Evolutionary conservation across 2,888 invertebrate species (phyloP).

Genomic region (Thecocarcelia acutangulata): DNA sequence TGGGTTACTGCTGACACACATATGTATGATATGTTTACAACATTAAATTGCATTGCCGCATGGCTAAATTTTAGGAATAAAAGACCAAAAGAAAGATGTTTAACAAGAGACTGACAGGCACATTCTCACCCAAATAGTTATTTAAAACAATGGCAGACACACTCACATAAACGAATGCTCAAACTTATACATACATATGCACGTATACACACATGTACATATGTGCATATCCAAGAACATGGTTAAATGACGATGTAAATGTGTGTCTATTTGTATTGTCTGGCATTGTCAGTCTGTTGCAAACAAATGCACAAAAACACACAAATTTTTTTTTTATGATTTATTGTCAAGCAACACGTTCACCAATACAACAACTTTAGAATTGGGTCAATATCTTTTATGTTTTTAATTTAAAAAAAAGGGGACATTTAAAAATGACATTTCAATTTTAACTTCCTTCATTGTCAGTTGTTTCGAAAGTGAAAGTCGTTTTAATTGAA

Average conservation of each 20-base stretch:
- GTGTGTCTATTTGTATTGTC: background rate
- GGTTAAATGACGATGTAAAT: background rate
- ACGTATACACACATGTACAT: too few relatives aligned
- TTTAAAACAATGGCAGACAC: constrained; percentile 21
- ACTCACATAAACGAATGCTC: too few relatives aligned
- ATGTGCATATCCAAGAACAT: too few relatives aligned
- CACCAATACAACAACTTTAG: constrained; percentile 1
- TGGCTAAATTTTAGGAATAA: constrained; percentile 26
- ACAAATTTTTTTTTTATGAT: constrained; percentile 28
- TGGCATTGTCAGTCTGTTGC: constrained; percentile 33
- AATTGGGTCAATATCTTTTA: constrained; percentile 33
- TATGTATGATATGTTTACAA: constrained; percentile 36
- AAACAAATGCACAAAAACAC: background rate
- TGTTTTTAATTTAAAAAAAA: background rate
- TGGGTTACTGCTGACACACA: background rate
- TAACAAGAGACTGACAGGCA: background rate
- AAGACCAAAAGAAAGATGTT: background rate
- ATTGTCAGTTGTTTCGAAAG: constrained; percentile 8
- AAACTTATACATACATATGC: too few relatives aligned
- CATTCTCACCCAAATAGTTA: constrained; percentile 38
- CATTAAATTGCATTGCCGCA: constrained; percentile 49
- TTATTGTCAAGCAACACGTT: constrained; percentile 43
- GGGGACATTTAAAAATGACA: background rate
- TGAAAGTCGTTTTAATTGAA: constrained; percentile 1
- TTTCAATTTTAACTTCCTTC: constrained; percentile 19